Evolutionary conservation across 2,797 vertebrate genomes (phyloP).

Genomic region (Heterohyrax brucei): DNA sequence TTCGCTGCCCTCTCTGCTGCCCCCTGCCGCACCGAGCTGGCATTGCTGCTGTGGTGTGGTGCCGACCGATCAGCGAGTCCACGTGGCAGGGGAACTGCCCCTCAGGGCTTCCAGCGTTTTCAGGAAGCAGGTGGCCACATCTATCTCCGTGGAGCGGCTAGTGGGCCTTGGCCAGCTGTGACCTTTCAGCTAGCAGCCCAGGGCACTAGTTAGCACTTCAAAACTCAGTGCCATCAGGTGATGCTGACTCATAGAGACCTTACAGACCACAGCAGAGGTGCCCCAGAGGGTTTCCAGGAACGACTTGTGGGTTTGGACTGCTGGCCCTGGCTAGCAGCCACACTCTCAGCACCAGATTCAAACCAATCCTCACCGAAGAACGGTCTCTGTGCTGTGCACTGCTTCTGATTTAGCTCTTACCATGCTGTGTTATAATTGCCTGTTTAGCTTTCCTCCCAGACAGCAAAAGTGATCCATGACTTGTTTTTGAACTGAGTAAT

Average conservation of each 20-base stretch:
- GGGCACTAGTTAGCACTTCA: no score
- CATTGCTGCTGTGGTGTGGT: neutral
- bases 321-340: neutral
- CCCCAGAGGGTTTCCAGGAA: no score
- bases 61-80: no score
- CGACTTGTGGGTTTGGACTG: neutral
- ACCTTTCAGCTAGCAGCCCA: no score
- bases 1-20: constrained; percentile 19
- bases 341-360: neutral
- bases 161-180: no score
- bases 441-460: neutral
- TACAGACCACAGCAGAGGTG: no score
- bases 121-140: no score
- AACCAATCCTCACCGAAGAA: neutral
- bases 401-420: neutral
- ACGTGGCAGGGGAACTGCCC: no score
- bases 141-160: no score
- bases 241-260: no score
- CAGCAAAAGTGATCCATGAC: neutral
- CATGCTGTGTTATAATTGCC: neutral
- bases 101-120: no score
- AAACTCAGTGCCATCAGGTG: no score
- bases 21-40: constrained; percentile 4
- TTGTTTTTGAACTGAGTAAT: neutral
- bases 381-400: neutral